Evolutionary conservation across 2,797 vertebrate genomes (phyloP).

Genomic region (Atherinosoma microstoma): DNA sequence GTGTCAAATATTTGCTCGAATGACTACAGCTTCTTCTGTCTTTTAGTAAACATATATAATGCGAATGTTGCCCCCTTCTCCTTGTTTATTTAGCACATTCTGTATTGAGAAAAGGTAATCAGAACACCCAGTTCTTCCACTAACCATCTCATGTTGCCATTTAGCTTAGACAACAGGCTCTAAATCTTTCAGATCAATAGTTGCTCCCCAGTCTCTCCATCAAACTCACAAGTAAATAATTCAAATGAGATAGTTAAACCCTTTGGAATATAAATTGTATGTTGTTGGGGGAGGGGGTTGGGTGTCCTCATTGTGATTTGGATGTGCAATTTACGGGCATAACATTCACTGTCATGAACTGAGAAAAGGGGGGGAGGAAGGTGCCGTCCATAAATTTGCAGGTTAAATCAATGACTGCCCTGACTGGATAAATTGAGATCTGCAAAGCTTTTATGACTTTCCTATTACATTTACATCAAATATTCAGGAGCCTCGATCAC

Average conservation of each 20-base stretch:
- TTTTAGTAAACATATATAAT: conserved; percentile 8
- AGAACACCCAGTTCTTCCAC: conserved; percentile 58
- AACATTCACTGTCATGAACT: conserved; percentile 52
- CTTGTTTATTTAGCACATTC: conserved; percentile 49
- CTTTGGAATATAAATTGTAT: conserved; percentile 75
- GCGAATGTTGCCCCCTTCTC: conserved; percentile 10
- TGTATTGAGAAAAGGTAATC: conserved; percentile 59
- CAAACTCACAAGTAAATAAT: conserved; percentile 82
- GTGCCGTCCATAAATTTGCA: conserved; percentile 65
- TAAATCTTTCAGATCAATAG: conserved; percentile 83
- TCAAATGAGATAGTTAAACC: conserved; percentile 82
- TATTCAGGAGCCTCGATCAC: conserved; percentile 74
- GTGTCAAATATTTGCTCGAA: conserved; percentile 29
- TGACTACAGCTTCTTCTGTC: background rate
- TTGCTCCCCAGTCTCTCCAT: conserved; percentile 73
- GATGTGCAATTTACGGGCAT: conserved; percentile 57
- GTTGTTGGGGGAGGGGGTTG: conserved; percentile 19
- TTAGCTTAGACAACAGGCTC: conserved; percentile 76
- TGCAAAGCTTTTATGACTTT: conserved; percentile 78
- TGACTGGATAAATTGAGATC: conserved; percentile 76
- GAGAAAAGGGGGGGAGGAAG: conserved; percentile 16
- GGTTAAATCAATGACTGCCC: conserved; percentile 74
- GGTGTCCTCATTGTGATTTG: conserved; percentile 60
- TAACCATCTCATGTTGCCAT: conserved; percentile 67
- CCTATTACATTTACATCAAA: conserved; percentile 79